A percentile compares a stretch with the other conserved stretches of the same genome.
phyloP scores from a whole-genome alignment of 2,888 invertebrate species.

The Ophion ellenae region DNA sequence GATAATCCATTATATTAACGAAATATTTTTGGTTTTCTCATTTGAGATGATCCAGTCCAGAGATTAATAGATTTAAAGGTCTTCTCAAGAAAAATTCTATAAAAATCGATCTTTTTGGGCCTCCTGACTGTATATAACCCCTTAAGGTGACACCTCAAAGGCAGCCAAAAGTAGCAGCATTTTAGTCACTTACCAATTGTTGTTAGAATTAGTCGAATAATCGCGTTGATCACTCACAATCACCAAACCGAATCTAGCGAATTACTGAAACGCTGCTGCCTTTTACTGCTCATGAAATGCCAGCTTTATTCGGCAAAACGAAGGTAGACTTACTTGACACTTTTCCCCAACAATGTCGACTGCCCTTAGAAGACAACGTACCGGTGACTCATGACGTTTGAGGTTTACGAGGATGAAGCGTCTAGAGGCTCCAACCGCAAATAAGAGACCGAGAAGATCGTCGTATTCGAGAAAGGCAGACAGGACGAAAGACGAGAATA shows the following conservation, averaged over 20 bases:
- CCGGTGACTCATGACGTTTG: conserved; percentile 52
- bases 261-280: not conserved
- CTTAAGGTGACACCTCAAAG: too few species aligned
- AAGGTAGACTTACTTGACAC: conserved; percentile 37
- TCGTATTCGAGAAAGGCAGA: conserved; percentile 6
- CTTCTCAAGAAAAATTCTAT: too few species aligned
- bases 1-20: too few species aligned
- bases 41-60: too few species aligned
- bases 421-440: not conserved
- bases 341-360: conserved; percentile 12
- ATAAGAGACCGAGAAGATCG: not conserved
- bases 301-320: conserved; percentile 2
- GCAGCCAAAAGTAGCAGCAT: not conserved
- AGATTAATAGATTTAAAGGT: too few species aligned
- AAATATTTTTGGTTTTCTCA: too few species aligned
- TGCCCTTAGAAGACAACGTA: conserved; percentile 32
- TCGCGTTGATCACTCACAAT: not conserved
- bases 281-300: not conserved
- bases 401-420: conserved; percentile 35
- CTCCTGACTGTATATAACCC: too few species aligned
- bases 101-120: too few species aligned
- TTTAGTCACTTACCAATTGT: not conserved
- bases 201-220: not conserved
- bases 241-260: not conserved
- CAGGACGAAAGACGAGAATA: conserved; percentile 16